Conservation (phyloP, 2,888 invertebrate genomes). For the Keiferia lycopersicella region DNA sequence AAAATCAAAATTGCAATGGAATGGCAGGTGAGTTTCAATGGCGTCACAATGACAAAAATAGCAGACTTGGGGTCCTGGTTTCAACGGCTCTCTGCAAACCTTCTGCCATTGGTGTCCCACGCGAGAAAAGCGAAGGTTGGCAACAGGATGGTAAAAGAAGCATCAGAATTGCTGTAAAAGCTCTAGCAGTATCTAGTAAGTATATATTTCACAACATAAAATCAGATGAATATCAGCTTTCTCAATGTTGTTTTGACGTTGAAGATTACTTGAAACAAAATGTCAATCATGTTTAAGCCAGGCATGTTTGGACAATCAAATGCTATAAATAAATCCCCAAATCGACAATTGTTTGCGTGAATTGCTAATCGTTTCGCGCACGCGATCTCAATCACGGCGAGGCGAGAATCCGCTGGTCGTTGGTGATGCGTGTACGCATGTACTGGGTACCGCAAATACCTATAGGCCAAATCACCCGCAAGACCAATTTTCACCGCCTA, state of each 20-base stretch:
- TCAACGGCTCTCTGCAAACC: too few relatives aligned
- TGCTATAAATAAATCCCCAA: neutral
- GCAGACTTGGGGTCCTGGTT: too few relatives aligned
- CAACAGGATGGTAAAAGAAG: too few relatives aligned
- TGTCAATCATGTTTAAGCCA: neutral
- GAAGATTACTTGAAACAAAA: constrained; percentile 1
- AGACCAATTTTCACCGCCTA: constrained; percentile 20
- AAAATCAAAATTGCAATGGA: too few relatives aligned
- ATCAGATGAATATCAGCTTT: too few relatives aligned
- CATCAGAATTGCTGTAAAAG: too few relatives aligned
- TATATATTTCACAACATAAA: too few relatives aligned
- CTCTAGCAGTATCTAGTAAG: too few relatives aligned
- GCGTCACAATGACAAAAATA: too few relatives aligned
- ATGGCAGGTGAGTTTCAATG: too few relatives aligned
- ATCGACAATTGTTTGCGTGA: neutral
- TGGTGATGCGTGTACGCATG: neutral
- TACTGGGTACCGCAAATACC: constrained; percentile 2
- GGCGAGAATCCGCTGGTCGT: neutral
- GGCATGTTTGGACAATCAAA: neutral
- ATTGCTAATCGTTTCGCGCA: constrained; percentile 32
- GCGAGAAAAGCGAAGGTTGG: too few relatives aligned
- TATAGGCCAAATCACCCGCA: constrained; percentile 12
- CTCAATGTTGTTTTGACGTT: neutral
- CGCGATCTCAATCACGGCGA: constrained; percentile 34
- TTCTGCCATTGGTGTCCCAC: too few relatives aligned